Evolutionary conservation across 2,797 vertebrate species (phyloP), one percentile per base, ranked within the genome.

Genomic region (Poeciliopsis turneri): DNA sequence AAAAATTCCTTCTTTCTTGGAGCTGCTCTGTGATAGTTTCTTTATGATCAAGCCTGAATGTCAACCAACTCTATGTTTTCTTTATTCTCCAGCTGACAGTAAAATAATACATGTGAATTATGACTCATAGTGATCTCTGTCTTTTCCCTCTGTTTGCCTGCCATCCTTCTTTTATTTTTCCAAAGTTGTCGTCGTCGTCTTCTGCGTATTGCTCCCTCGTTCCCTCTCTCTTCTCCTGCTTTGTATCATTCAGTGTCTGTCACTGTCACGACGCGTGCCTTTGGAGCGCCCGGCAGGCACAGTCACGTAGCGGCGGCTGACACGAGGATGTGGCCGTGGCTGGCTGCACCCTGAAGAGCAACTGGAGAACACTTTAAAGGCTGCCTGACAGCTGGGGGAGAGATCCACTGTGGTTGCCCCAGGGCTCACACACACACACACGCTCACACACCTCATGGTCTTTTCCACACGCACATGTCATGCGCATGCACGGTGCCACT

Each of bases 361-460:
- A 92, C 92, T 86, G 84, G 90, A 92, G 92, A 94, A 92, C 89
- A 91, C 91, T 94, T 93, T 91, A 93, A 94, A 94, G 90, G 90
- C 87, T 85, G 82, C 83, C 76, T 94, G 92, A 94, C 94, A 93
- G 92, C 92, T 81, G 90, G 86, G 86, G 80, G 85, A 87, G 90
- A 91, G 91, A 89, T 82, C 80, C 84, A 84, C 80, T 78, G 80
- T 84, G 85, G 89, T 86, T 23, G 57, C 91, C 89, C 85, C 0
- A 70, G 89, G 89, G 88, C 89, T 81, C 72, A 83, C 88, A 91
- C 89, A 84, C 84, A 87, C 47, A 49, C 16, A 18, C 46, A 47
- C 78, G 45, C 16, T 2, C 16, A 18, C 84, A 80, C 76, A 6
- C 30, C 82, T 55, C 78, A 61, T 73, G 75, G 70, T 82, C 82